These are phyloP conservation scores for Sebastes taczanowskii DNA, from an alignment of 2,797 vertebrate species.

Conservation along the genomic window DNA sequence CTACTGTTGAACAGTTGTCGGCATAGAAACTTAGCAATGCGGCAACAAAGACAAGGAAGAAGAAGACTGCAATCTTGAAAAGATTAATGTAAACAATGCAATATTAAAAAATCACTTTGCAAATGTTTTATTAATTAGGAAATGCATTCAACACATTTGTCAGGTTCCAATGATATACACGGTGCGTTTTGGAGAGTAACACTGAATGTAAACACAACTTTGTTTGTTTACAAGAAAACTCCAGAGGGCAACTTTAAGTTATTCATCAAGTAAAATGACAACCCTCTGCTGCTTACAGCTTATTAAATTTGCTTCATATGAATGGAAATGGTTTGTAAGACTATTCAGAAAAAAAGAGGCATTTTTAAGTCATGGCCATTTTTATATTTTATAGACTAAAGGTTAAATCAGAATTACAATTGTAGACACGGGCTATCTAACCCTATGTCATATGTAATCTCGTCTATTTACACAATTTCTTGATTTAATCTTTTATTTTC, in stretches of 20 bases:
- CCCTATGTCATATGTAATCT: neutral
- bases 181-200: neutral
- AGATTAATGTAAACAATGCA: neutral
- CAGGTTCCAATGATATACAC: neutral
- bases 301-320: neutral
- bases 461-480: neutral
- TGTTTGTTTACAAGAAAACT: neutral
- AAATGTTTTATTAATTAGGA: neutral
- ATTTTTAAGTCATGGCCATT: neutral
- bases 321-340: neutral
- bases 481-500: neutral
- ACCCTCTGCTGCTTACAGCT: neutral
- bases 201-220: neutral
- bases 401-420: neutral
- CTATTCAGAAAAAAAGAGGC: neutral
- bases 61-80: neutral
- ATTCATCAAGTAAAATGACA: neutral
- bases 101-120: neutral
- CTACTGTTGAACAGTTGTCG: neutral
- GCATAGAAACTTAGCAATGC: neutral
- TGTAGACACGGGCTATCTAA: neutral
- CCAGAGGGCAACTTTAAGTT: neutral
- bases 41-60: neutral
- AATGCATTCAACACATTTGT: neutral
- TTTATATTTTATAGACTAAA: neutral